phyloP scores from a whole-genome alignment of 1,140 invertebrate genomes.

The Rhopalosiphum maidis region DNA sequence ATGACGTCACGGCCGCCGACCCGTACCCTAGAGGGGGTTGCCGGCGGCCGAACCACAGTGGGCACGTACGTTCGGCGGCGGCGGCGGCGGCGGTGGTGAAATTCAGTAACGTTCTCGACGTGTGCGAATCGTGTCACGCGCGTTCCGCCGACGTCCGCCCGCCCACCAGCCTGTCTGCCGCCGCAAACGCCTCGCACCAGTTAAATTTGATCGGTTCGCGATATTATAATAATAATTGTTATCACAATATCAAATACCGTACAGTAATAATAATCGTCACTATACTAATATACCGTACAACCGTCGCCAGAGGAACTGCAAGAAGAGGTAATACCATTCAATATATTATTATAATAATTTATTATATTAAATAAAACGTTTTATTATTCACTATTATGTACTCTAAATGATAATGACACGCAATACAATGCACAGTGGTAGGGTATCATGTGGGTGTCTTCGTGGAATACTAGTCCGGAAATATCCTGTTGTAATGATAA shows the following conservation, averaged over 20 bases:
- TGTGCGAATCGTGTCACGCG: constrained; percentile 35
- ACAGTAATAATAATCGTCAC: background rate
- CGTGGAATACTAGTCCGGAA: background rate
- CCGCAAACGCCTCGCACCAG: background rate
- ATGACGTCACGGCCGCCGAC: constrained; percentile 41
- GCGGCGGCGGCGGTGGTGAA: constrained; percentile 14
- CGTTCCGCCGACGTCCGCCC: background rate
- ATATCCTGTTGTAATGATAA: background rate
- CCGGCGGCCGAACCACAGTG: background rate
- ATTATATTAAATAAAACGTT: background rate
- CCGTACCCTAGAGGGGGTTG: constrained; percentile 55
- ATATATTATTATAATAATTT: background rate
- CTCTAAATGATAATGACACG: background rate
- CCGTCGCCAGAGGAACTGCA: background rate
- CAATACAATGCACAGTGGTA: background rate
- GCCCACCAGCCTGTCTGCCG: background rate
- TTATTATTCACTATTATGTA: background rate
- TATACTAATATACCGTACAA: background rate
- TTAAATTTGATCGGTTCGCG: background rate
- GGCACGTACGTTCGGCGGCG: background rate
- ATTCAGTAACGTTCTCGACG: constrained; percentile 53
- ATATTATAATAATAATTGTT: background rate
- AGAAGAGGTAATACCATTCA: background rate
- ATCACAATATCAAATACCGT: background rate
- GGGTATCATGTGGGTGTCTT: background rate